Percentiles rank a stretch among this genome's conserved stretches.
Evolutionary conservation across 2,113 vertebrate species (phyloP).

Genomic region (Actinemys pallida): DNA sequence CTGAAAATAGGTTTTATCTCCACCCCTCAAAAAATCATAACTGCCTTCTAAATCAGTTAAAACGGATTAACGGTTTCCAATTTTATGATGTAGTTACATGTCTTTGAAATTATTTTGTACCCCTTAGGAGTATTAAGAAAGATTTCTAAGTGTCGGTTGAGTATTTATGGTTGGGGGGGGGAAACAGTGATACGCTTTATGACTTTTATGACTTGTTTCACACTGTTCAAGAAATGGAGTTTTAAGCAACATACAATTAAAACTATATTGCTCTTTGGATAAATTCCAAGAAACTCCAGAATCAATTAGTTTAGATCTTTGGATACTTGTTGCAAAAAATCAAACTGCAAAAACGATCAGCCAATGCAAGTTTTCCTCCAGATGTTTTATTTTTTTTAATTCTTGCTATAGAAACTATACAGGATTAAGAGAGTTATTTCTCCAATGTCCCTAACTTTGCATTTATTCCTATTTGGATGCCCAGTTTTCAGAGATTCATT

Average conservation of each 20-base stretch:
- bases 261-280: slow-evolving; percentile 74
- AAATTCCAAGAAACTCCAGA: slow-evolving; percentile 72
- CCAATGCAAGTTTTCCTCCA: background rate
- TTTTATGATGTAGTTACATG: slow-evolving; percentile 48
- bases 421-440: background rate
- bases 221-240: slow-evolving; percentile 77
- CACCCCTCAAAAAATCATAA: background rate
- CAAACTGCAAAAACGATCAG: slow-evolving; percentile 18
- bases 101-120: slow-evolving; percentile 53
- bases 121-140: slow-evolving; percentile 46
- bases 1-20: background rate
- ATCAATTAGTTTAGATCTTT: slow-evolving; percentile 71
- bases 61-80: slow-evolving; percentile 58
- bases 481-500: background rate
- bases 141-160: slow-evolving; percentile 39
- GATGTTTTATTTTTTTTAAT: slow-evolving; percentile 9
- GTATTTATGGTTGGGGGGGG: slow-evolving; percentile 33
- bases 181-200: slow-evolving; percentile 53
- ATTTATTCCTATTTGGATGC: slow-evolving; percentile 29
- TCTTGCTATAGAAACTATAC: background rate
- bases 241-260: slow-evolving; percentile 79
- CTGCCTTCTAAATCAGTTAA: slow-evolving; percentile 46
- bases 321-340: slow-evolving; percentile 76
- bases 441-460: background rate
- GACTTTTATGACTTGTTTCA: slow-evolving; percentile 77